Percentiles rank a stretch among this genome's conserved stretches.
phyloP scores from a whole-genome alignment of 2,113 vertebrate species.

The Semicossyphus pulcher region DNA sequence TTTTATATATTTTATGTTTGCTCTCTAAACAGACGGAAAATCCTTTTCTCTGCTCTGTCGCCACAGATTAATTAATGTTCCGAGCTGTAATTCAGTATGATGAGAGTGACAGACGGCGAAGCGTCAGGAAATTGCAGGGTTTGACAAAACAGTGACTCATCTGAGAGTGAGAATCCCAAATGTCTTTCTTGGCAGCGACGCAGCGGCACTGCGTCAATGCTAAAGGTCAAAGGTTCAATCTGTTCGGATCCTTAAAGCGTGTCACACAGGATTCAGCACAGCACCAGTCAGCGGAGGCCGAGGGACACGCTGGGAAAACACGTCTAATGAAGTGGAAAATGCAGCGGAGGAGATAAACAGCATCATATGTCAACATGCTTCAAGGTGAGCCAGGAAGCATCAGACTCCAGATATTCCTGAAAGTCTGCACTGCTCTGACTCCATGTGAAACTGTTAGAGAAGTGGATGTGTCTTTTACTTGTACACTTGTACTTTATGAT shows the following conservation, averaged over 20 bases:
- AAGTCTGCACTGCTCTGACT: neutral
- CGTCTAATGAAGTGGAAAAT: constrained; percentile 41
- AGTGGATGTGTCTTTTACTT: too few species aligned
- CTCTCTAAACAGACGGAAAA: constrained; percentile 8
- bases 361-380: constrained; percentile 34
- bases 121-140: constrained; percentile 63
- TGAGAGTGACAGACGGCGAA: constrained; percentile 38
- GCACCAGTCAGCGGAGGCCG: constrained; percentile 17
- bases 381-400: constrained; percentile 1
- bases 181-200: constrained; percentile 66
- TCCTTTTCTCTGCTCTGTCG: neutral
- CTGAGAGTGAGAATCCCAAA: constrained; percentile 40
- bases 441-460: neutral
- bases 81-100: constrained; percentile 25
- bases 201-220: constrained; percentile 29
- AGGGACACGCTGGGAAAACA: constrained; percentile 9
- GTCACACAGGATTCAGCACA: constrained; percentile 32
- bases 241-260: constrained; percentile 20
- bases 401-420: neutral
- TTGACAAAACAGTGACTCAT: constrained; percentile 72
- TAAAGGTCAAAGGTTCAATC: constrained; percentile 71
- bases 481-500: too few species aligned
- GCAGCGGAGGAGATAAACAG: constrained; percentile 56
- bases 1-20: constrained; percentile 7
- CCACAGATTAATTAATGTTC: constrained; percentile 25